Evolutionary conservation across 2,888 invertebrate genomes (phyloP).

Genomic region (Lasioglossum vierecki): DNA sequence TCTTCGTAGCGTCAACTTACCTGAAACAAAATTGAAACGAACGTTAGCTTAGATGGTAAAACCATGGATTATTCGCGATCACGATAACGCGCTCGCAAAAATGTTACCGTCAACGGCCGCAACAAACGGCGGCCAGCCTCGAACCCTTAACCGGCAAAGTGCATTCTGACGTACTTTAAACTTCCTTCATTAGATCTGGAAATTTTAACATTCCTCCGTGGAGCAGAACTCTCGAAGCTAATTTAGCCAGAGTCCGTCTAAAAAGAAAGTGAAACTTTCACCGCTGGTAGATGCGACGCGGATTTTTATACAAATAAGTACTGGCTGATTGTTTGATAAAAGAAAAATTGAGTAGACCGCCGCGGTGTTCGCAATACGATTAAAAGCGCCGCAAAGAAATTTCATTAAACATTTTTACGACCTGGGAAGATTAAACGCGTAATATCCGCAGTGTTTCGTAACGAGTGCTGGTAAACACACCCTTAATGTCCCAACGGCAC

Average conservation of each 20-base stretch:
- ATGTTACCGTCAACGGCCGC: conserved; percentile 19
- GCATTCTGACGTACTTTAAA: neutral
- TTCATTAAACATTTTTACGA: neutral
- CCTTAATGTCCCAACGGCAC: neutral
- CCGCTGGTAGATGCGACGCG: neutral
- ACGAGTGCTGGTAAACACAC: neutral
- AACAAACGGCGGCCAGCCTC: conserved; percentile 38
- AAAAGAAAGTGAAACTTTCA: neutral
- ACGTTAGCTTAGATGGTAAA: conserved; percentile 16
- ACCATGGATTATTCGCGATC: neutral
- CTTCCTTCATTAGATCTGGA: neutral
- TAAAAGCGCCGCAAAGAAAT: neutral
- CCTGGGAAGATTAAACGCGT: neutral
- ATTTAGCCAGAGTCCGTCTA: neutral
- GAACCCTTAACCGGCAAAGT: conserved; percentile 4
- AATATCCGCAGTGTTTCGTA: neutral
- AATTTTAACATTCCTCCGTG: neutral
- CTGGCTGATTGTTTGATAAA: neutral
- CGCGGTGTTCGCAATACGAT: neutral
- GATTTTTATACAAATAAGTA: neutral
- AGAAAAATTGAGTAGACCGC: neutral
- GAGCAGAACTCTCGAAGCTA: neutral
- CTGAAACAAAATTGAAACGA: conserved; percentile 71
- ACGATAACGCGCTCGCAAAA: conserved; percentile 17
- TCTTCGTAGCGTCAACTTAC: conserved; percentile 67